Conservation (phyloP, 53 echinoderm and acorn worm species). For the Luidia sarsii region DNA sequence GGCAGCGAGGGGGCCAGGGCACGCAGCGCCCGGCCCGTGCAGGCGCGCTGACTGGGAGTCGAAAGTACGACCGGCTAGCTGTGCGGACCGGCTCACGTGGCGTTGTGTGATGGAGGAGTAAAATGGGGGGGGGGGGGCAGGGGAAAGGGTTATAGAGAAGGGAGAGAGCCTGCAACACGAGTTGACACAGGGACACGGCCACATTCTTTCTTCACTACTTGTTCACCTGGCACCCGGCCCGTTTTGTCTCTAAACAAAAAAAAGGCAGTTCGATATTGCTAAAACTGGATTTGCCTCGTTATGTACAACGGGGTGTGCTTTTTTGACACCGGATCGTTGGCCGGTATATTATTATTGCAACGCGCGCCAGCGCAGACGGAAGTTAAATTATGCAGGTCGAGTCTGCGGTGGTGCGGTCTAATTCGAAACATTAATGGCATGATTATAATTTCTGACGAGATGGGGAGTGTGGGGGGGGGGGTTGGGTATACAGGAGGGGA, state of each 20-base stretch:
- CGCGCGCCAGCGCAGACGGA: neutral
- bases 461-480: neutral
- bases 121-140: too few relatives aligned
- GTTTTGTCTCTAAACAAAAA: constrained; percentile 38
- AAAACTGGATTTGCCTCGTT: too few relatives aligned
- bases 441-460: neutral
- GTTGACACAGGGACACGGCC: constrained; percentile 22
- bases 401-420: neutral
- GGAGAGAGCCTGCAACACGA: constrained; percentile 3
- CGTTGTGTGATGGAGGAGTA: too few relatives aligned
- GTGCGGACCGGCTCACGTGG: constrained; percentile 26
- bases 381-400: constrained; percentile 21
- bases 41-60: constrained; percentile 1
- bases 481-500: neutral
- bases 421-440: neutral
- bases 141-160: too few relatives aligned
- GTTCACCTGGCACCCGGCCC: constrained; percentile 34
- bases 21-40: too few relatives aligned
- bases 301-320: too few relatives aligned
- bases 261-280: too few relatives aligned
- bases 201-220: constrained; percentile 52
- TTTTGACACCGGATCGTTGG: too few relatives aligned
- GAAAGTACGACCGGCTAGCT: constrained; percentile 28
- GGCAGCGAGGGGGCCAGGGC: neutral
- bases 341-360: too few relatives aligned